Evolutionary conservation across 2,113 vertebrate genomes (phyloP), one percentile per base, ranked within the genome.

Genomic region (Damaliscus lunatus): DNA sequence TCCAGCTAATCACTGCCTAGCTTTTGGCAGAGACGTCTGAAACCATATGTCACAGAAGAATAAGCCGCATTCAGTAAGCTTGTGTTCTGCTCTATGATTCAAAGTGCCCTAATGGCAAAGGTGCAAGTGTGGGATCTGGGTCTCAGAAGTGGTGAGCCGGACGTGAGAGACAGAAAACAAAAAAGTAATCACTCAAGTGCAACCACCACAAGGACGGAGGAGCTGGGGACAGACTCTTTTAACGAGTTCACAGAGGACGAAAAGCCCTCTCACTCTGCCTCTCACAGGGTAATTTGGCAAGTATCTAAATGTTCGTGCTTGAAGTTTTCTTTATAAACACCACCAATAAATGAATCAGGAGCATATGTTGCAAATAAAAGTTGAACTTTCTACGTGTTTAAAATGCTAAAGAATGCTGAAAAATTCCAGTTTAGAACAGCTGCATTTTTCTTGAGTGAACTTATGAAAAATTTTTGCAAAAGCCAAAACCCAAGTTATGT

Each of bases 361-460:
- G 93, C 84, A 97, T 81, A 96, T 71, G 96, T 93, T 71, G 97
- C 62, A 60, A 97, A 88, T 90, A 40, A 97, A 95, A 91, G 40
- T 43, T 96, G 87, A 97, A 94, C 91, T 97, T 77, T 96, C 62
- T 77, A 91, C 33, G 62, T 98, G 93, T 71, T 97, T 96, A 97
- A 98, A 98, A 97, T 98, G 40, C 95, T 96, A 89, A 57, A 90
- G 94, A 97, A 96, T 55, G 88, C 80, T 4, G 6, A 83, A 96
- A 57, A 96, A 93, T 93, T 93, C 96, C 91, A 96, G 94, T 98
- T 98, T 84, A 90, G 59, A 97, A 98, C 83, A 98, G 97, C 2
- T n/a, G 52, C 95, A 92, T 97, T 97, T 97, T 96, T 97, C 89
- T 98, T 53, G 40, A 96, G 86, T 40, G 71, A 97, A 97, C 50